phyloP scores from a whole-genome alignment of 2,113 vertebrate genomes.

The Zosterops borbonicus region DNA sequence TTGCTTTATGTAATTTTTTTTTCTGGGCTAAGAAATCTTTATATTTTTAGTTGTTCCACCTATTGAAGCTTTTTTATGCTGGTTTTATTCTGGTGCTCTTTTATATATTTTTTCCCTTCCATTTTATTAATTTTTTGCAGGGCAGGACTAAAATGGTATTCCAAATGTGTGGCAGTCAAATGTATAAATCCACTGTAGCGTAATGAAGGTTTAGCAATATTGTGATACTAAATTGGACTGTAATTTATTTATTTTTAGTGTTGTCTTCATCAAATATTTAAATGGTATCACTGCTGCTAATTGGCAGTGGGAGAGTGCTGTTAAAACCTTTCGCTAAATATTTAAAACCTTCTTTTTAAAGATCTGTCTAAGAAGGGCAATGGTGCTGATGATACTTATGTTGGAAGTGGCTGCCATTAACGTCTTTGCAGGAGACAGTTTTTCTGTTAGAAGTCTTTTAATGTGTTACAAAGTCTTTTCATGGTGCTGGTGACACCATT shows the following conservation, averaged over 20 bases:
- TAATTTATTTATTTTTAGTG: slow-evolving; percentile 38
- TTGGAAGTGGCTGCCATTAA: slow-evolving; percentile 4
- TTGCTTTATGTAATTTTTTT: background rate
- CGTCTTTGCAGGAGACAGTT: background rate
- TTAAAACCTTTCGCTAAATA: slow-evolving; percentile 26
- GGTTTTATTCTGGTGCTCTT: background rate
- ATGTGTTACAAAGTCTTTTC: background rate
- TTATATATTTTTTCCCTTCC: background rate
- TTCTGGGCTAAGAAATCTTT: background rate
- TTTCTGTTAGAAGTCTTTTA: slow-evolving; percentile 28
- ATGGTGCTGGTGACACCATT: background rate
- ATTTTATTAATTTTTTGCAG: background rate
- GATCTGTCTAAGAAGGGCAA: background rate
- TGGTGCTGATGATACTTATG: background rate
- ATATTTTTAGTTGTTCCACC: background rate
- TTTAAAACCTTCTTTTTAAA: slow-evolving; percentile 16
- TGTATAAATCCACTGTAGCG: background rate
- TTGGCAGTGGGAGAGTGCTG: background rate
- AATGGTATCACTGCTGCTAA: background rate
- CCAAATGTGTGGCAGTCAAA: background rate
- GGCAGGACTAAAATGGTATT: background rate
- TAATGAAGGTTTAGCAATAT: background rate
- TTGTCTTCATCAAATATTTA: slow-evolving; percentile 38
- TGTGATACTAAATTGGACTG: background rate
- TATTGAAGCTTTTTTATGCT: background rate